Conservation (phyloP, 37 sponge, comb jelly and placozoan species). For the Lycopodina hypogea region DNA sequence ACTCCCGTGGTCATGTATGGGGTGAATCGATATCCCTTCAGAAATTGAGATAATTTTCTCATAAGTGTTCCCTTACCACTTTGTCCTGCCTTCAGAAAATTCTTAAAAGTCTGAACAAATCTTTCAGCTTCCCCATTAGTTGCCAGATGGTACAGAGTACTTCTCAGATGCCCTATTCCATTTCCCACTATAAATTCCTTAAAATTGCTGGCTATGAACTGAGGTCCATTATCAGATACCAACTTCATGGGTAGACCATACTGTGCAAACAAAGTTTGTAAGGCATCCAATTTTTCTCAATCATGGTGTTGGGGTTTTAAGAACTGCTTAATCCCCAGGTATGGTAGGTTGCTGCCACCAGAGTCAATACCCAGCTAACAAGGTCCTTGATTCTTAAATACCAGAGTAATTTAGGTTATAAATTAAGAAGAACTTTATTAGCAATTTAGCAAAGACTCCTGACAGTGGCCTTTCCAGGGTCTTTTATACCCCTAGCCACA, state of each 20-base stretch:
- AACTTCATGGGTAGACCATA: conserved; percentile 7
- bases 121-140: conserved; percentile 20
- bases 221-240: conserved; percentile 4
- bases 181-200: background rate
- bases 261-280: background rate
- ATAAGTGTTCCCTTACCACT: background rate
- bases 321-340: too few species aligned
- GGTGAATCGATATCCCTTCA: background rate
- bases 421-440: too few species aligned
- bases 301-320: too few species aligned
- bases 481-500: too few species aligned
- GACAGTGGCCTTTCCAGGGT: too few species aligned
- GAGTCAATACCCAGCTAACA: too few species aligned
- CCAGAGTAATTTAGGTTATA: too few species aligned
- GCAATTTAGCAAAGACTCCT: too few species aligned
- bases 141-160: conserved; percentile 21
- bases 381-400: too few species aligned
- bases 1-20: conserved; percentile 18
- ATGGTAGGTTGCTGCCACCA: too few species aligned
- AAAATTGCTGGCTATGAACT: background rate
- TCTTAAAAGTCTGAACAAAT: conserved; percentile 21
- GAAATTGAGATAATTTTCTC: background rate
- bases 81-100: background rate
- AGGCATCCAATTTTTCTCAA: background rate
- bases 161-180: background rate